Conservation (phyloP, 2,797 vertebrate genomes). For the Coilia nasus region DNA sequence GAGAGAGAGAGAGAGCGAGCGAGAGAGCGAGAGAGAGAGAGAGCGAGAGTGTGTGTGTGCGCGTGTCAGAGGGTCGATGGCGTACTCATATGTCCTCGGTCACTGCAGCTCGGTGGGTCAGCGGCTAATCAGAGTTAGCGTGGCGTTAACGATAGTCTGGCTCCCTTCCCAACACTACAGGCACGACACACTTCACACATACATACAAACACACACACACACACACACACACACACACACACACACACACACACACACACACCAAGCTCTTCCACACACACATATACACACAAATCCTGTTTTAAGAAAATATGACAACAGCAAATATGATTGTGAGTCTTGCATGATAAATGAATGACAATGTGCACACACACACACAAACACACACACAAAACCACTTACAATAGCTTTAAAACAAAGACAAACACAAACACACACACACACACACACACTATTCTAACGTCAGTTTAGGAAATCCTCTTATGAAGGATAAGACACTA, state of each 20-base stretch:
- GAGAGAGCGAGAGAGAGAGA: no score
- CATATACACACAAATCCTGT: not conserved
- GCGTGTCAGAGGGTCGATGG: no score
- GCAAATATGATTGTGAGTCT: no score
- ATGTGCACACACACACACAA: no score
- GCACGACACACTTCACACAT: not conserved
- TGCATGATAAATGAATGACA: no score
- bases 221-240: not conserved
- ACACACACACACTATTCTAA: not conserved
- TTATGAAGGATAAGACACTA: no score
- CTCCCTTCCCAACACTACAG: not conserved
- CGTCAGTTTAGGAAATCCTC: not conserved
- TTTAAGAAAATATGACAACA: no score
- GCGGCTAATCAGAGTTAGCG: slow-evolving; percentile 51
- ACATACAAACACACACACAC: not conserved
- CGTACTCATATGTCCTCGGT: slow-evolving; percentile 36
- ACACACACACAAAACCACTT: no score
- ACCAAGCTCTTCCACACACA: not conserved
- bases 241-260: not conserved
- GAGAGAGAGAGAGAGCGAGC: no score
- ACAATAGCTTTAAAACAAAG: no score
- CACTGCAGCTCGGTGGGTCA: slow-evolving; percentile 50
- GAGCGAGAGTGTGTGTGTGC: no score
- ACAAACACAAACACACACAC: no score
- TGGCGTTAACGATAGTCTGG: slow-evolving; percentile 24